Conservation (phyloP, 1,140 invertebrate species). For the Pseudobourletiella spinata region DNA sequence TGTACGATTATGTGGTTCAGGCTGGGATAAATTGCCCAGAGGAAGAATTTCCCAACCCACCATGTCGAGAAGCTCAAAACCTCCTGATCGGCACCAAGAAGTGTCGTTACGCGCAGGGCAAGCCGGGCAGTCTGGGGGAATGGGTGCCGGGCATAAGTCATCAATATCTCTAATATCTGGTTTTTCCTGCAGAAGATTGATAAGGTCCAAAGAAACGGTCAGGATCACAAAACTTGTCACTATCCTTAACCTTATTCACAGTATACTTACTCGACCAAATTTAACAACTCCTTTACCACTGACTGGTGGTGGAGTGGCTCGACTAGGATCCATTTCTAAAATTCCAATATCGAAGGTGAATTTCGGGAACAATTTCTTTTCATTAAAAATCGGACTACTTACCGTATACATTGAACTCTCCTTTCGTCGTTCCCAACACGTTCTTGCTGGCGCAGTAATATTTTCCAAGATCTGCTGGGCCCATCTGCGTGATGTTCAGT, state of each 20-base stretch:
- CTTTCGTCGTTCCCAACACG: conserved; percentile 62
- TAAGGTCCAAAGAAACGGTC: too few relatives aligned
- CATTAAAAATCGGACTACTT: too few relatives aligned
- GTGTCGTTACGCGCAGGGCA: conserved; percentile 24
- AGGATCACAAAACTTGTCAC: neutral
- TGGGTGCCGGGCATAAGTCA: conserved; percentile 53
- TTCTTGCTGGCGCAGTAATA: conserved; percentile 80
- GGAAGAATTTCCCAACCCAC: conserved; percentile 49
- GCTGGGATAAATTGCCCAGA: conserved; percentile 49
- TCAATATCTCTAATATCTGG: conserved; percentile 46
- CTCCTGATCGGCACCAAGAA: conserved; percentile 31
- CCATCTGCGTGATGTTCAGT: conserved; percentile 60
- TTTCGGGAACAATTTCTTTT: too few relatives aligned
- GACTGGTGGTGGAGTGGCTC: conserved; percentile 41
- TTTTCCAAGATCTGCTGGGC: conserved; percentile 54
- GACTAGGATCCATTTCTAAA: conserved; percentile 44
- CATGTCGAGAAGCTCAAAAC: conserved; percentile 38
- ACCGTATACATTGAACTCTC: conserved; percentile 64
- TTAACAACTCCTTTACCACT: neutral
- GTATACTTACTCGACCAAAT: neutral
- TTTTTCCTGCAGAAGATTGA: conserved; percentile 4
- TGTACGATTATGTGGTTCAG: conserved; percentile 48
- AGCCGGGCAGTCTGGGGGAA: conserved; percentile 43
- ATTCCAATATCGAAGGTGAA: too few relatives aligned
- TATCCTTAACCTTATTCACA: too few relatives aligned